Evolutionary conservation across 2,113 vertebrate species (phyloP), one percentile per base, ranked within the genome.

Genomic region (Triplophysa tibetana): DNA sequence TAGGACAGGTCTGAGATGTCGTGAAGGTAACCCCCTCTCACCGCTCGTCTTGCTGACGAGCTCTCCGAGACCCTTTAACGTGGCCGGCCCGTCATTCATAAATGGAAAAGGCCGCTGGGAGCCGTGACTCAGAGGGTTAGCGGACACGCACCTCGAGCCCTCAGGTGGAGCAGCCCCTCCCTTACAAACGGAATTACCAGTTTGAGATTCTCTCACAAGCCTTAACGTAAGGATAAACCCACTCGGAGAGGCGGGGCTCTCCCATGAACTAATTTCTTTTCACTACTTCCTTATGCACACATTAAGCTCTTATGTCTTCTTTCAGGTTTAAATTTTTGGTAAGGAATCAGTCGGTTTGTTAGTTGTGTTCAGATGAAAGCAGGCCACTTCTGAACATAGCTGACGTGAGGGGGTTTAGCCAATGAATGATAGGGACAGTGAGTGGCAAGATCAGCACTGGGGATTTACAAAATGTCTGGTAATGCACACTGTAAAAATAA

Each of bases 371-470:
- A 10, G 58, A 75, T 60, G 50, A 60, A 48, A 63, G 68, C 62
- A 50, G 72, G 60, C 17, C n/a, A 19, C 14, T 62, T 41, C n/a
- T 83, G 50, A 33, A 63, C 56, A 63, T 23, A 45, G 38, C n/a
- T 41, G 58, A 45, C 54, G 64, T 60, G 54, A 43, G 17, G 41
- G 68, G 78, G 68, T 68, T 84, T 77, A 86, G 56, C 62, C 1
- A 9, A 64, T 79, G 74, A 89, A 81, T 85, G 84, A 78, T 73
- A 81, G 80, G 82, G 61, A 66, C 33, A 87, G 83, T 84, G 11
- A 45, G 8, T 66, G 16, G 79, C 80, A 82, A 17, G 81, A 45
- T 45, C 43, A 2, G 43, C 43, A 26, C 12, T 17, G 21, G 60
- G 80, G 67, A 80, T 75, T 81, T 75, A 12, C 38, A 74, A 56